A percentile compares a stretch with the other conserved stretches of the same genome.
phyloP scores from a whole-genome alignment of 2,113 vertebrate species.

The Chroicocephalus ridibundus region DNA sequence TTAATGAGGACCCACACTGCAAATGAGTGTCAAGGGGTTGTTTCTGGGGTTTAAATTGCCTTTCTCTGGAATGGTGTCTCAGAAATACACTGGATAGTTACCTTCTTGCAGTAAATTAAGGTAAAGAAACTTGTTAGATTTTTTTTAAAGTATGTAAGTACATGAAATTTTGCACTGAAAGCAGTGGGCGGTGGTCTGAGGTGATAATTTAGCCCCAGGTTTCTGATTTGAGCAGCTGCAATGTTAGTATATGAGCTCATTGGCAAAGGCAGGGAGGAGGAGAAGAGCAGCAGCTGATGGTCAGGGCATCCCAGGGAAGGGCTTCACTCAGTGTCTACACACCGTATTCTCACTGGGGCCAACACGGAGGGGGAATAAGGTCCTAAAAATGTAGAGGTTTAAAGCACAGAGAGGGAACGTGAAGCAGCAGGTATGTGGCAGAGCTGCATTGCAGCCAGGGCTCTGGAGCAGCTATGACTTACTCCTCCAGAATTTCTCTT shows the following conservation, averaged over 20 bases:
- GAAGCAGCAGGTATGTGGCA: slow-evolving; percentile 5
- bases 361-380: background rate
- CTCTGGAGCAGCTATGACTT: slow-evolving; percentile 24
- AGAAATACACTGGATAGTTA: background rate
- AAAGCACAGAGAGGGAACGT: background rate
- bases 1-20: background rate
- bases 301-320: background rate
- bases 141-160: background rate
- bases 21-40: background rate
- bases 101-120: background rate
- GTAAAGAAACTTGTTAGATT: background rate
- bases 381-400: slow-evolving; percentile 3
- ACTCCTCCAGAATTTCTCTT: slow-evolving; percentile 54
- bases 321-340: background rate
- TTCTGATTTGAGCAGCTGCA: background rate
- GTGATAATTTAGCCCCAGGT: background rate
- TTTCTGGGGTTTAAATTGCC: background rate
- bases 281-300: background rate
- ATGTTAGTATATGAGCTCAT: background rate
- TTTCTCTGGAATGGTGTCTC: background rate
- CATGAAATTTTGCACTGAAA: background rate
- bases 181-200: background rate
- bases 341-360: background rate
- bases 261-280: background rate
- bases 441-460: slow-evolving; percentile 28